Base-by-base conservation (phyloP, 2,888 invertebrate species). In the Mongoloraphidia duomilia region DNA sequence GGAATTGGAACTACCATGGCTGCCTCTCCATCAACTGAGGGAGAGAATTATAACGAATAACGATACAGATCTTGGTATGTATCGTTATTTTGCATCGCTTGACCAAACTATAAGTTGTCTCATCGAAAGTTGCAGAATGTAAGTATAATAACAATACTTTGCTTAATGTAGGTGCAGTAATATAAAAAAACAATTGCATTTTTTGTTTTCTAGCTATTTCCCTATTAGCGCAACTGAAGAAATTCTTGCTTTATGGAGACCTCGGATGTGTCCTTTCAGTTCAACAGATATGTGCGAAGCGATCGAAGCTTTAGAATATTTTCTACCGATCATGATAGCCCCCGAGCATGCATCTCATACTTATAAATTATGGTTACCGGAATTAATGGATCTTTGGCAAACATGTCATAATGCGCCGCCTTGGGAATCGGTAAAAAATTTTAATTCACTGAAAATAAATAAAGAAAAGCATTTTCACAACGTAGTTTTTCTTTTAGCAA, bases 1-100 rank as follows among this genome's bases (percentile, higher is more conserved):
- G 51, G 94, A 95, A 53, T 63, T 95, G 49, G 75, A 76, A 51
- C 69, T 95, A 52, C 82, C 84, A 46, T 95, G 95, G 95, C 74
- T 80, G 56, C 92, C 92, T 10, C 69, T 95, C 9, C 89, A 85
- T 63, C 75, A 84, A 8, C 64, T 89, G 41, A 75, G 75, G 49
- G 68, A 72, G 55, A 72, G 74, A 56, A 70, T 81, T 52, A 73
- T 77, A 57, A 73, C 76, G 54, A 74, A 71, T 53, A 74, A 67
- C 56, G 64, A 75, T 49, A 70, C 74, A 9, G 70, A 70, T 42
- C 66, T 77, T 48, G 77, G 77, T 56, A 75, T 82, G 72, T 79
- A 75, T 57, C 75, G 69, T 55, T 66, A 63, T 55, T 59, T 60
- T 50, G 53, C 59, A 14, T 56, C 59, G 9, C 53, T 65, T 44